Base-by-base conservation (phyloP, 2,888 invertebrate species). In the Dicycla oo region DNA sequence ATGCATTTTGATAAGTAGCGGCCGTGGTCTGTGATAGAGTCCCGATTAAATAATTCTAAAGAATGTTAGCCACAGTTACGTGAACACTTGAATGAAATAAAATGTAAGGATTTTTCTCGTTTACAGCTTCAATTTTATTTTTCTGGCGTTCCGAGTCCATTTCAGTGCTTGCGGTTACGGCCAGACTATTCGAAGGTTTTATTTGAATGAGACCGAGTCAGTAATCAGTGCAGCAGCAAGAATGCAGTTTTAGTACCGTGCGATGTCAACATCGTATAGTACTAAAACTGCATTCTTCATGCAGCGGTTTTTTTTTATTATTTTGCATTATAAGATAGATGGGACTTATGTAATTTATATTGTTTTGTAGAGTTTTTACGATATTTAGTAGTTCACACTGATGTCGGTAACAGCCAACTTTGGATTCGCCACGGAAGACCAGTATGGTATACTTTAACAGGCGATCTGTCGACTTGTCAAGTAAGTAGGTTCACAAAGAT, bases 401-500 rank as follows among this genome's bases (percentile, higher is more conserved):
- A 20, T 45, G 20, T 57, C 34, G 34, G 54, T 45, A 47, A 65
- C 23, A 38, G 38, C 57, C 4, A 53, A 53, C n/a, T 58, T n/a
- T 54, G 23, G 10, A 51, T 72, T 79, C 62, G 34, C 56, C 67
- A 83, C 43, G 23, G 57, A 40, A 62, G 2, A 54, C 57, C 26
- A 47, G 34, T n/a, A n/a, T 61, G 15, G 23, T 67, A 64, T 64
- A 68, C 62, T 75, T 68, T 47, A 47, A 66, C 54, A 60, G 18
- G 11, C n/a, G 38, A 58, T 70, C 51, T 57, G 57, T 70, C 73
- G 63, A 75, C 73, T 82, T 79, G 74, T 71, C 81, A 80, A 69
- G 70, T 77, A 73, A 77, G 73, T 81, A 78, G 79, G 80, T 79
- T 73, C 71, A 65, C 71, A 79, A 81, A 84, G 91, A 93, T 93